A percentile compares a stretch with the other conserved stretches of the same genome.
These are phyloP conservation scores for Muschampia plurimacula DNA, from an alignment of 2,888 invertebrate genomes.

Conservation along the genomic window DNA sequence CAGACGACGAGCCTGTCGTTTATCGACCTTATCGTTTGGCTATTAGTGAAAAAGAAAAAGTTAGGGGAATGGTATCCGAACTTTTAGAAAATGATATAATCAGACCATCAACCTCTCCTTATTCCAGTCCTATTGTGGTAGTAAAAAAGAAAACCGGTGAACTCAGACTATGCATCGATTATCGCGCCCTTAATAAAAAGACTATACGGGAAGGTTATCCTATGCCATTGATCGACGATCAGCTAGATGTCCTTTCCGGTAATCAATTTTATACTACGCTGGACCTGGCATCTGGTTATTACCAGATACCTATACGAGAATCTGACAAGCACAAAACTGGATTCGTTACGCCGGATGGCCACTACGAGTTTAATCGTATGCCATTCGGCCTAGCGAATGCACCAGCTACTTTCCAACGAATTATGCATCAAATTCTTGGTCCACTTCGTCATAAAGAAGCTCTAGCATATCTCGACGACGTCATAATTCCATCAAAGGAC, in stretches of 20 bases:
- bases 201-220: not conserved
- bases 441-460: not conserved
- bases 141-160: constrained; percentile 24
- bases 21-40: not conserved
- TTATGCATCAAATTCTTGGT: not conserved
- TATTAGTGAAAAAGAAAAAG: constrained; percentile 8
- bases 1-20: not conserved
- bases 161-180: not conserved
- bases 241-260: not conserved
- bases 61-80: constrained; percentile 19
- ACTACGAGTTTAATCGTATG: not conserved
- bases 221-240: not conserved
- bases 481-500: not conserved
- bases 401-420: not conserved
- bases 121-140: constrained; percentile 21
- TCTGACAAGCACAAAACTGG: not conserved
- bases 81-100: constrained; percentile 22
- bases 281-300: not conserved
- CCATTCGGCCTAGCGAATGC: not conserved
- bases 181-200: constrained; percentile 1
- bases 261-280: not conserved
- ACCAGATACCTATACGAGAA: not conserved
- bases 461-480: not conserved
- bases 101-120: constrained; percentile 15
- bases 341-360: not conserved